These are phyloP conservation scores for Tetragonula clypearis DNA, from an alignment of 1,140 invertebrate species.

Conservation along the genomic window DNA sequence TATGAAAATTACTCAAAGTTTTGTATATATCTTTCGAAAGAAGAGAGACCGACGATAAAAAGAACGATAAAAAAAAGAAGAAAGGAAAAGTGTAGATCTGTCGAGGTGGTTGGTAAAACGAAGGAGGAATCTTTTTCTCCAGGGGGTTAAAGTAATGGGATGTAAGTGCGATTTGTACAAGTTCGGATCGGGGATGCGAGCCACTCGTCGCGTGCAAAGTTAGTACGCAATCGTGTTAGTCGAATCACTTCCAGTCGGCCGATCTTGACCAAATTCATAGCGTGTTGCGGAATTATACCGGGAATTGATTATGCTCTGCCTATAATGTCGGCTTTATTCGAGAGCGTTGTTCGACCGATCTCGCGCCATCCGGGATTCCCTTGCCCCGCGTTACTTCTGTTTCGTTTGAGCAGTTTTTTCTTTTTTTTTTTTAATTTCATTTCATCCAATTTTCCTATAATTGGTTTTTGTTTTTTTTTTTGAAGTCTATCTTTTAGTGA, in stretches of 20 bases:
- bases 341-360: slow-evolving; percentile 47
- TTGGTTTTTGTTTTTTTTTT: no score
- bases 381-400: slow-evolving; percentile 16
- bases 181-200: slow-evolving; percentile 31
- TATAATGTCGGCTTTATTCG: slow-evolving; percentile 71
- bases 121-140: background rate
- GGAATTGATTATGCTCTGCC: slow-evolving; percentile 75
- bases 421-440: slow-evolving; percentile 1
- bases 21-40: background rate
- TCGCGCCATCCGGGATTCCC: slow-evolving; percentile 37
- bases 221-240: slow-evolving; percentile 79
- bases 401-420: slow-evolving; percentile 15
- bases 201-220: slow-evolving; percentile 72
- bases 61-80: background rate
- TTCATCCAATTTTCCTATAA: background rate
- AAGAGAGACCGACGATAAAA: background rate
- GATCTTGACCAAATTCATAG: slow-evolving; percentile 68
- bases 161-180: slow-evolving; percentile 51
- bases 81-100: background rate
- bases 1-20: background rate
- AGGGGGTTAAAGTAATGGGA: slow-evolving; percentile 17
- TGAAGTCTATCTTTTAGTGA: no score
- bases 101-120: background rate
- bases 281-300: slow-evolving; percentile 71
- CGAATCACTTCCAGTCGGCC: slow-evolving; percentile 74